phyloP scores from a whole-genome alignment of 1,140 invertebrate species.

The Lepidurus arcticus region DNA sequence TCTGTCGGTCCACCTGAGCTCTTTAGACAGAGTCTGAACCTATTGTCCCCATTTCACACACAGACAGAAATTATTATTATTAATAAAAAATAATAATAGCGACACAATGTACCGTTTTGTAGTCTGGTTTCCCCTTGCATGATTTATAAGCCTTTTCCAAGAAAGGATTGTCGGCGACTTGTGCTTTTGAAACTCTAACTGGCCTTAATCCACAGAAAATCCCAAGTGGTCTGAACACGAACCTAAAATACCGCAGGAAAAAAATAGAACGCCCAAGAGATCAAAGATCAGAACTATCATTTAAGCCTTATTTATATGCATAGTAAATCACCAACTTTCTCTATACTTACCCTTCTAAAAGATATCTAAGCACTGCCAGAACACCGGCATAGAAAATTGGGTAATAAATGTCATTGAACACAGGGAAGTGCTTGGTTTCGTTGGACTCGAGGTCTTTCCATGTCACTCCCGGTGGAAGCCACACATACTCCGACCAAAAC shows the following conservation, averaged over 20 bases:
- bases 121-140: conserved; percentile 34
- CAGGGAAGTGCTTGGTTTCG: conserved; percentile 67
- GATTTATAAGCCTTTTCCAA: conserved; percentile 38
- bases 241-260: conserved; percentile 33
- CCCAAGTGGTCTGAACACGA: conserved; percentile 38
- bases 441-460: conserved; percentile 80
- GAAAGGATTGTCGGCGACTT: conserved; percentile 35
- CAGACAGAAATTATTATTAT: conserved; percentile 34
- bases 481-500: conserved; percentile 77
- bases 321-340: neutral
- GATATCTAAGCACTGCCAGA: conserved; percentile 64
- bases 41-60: conserved; percentile 19
- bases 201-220: conserved; percentile 36
- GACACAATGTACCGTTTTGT: neutral
- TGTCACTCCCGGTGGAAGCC: conserved; percentile 82
- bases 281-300: neutral
- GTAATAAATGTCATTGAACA: conserved; percentile 72
- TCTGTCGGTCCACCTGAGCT: conserved; percentile 77
- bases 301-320: neutral
- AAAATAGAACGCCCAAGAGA: neutral
- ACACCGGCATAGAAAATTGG: conserved; percentile 73
- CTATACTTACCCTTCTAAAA: conserved; percentile 69
- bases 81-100: neutral
- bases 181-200: conserved; percentile 31
- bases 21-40: conserved; percentile 71